Percentiles rank a stretch among this genome's conserved stretches.
Conservation (phyloP, 2,113 vertebrate genomes). For the Erythrocercus mccallii region DNA sequence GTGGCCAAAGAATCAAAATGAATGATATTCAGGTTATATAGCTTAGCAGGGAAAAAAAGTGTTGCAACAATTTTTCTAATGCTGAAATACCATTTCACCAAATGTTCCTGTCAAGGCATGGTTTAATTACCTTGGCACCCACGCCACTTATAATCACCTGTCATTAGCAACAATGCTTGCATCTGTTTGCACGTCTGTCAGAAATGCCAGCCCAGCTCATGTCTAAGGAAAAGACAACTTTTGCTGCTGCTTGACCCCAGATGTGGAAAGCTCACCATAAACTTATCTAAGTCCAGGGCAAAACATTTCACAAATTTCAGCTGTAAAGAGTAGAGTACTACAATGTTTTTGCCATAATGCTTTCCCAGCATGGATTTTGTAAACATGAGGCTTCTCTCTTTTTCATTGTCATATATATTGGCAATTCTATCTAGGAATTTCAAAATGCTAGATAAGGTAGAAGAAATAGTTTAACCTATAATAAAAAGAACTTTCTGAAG, state of each 20-base stretch:
- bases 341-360: neutral
- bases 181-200: conserved; percentile 96
- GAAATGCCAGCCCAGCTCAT: conserved; percentile 72
- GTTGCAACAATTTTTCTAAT: conserved; percentile 83
- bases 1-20: conserved; percentile 71
- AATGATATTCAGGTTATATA: conserved; percentile 73
- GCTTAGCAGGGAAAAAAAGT: conserved; percentile 78
- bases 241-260: conserved; percentile 60
- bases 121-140: conserved; percentile 97
- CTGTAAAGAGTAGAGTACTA: neutral
- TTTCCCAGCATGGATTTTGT: neutral
- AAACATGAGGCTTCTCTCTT: neutral
- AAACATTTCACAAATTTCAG: neutral
- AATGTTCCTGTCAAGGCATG: conserved; percentile 92
- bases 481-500: neutral
- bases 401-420: neutral
- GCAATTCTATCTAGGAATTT: neutral
- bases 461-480: neutral
- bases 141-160: conserved; percentile 96
- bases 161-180: conserved; percentile 89
- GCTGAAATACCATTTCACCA: conserved; percentile 86
- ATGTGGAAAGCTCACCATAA: conserved; percentile 45
- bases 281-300: neutral
- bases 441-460: neutral
- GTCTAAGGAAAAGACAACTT: conserved; percentile 62